Conservation (phyloP, 2,888 invertebrate species). For the Lathronympha strigana region DNA sequence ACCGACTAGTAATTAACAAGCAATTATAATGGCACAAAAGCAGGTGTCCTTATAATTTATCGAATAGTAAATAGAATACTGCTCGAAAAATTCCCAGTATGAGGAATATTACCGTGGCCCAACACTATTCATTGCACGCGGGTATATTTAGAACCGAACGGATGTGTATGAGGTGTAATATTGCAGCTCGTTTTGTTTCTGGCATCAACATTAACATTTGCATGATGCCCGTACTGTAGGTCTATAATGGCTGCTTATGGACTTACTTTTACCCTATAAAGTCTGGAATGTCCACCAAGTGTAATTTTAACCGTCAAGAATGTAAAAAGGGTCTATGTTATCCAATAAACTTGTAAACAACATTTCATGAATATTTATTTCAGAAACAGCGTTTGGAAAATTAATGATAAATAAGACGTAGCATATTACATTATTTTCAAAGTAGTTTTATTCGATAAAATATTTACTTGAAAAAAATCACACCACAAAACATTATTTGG, state of each 20-base stretch:
- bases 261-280: neutral
- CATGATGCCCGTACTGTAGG: neutral
- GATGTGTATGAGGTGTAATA: conserved; percentile 66
- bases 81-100: neutral
- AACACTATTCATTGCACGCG: conserved; percentile 51
- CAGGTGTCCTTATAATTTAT: too few species aligned
- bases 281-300: neutral
- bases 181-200: conserved; percentile 52
- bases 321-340: too few species aligned
- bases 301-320: neutral
- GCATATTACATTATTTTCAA: too few species aligned
- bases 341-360: too few species aligned
- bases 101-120: neutral
- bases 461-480: too few species aligned
- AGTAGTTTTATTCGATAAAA: too few species aligned
- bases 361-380: too few species aligned
- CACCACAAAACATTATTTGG: too few species aligned
- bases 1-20: too few species aligned
- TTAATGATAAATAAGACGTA: too few species aligned
- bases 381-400: too few species aligned
- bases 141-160: conserved; percentile 66
- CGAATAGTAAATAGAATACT: neutral
- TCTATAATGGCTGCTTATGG: conserved; percentile 7
- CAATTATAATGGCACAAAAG: too few species aligned
- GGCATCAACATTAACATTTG: conserved; percentile 33